Evolutionary conservation across 1,140 invertebrate genomes (phyloP).

Genomic region (Conus betulinus): DNA sequence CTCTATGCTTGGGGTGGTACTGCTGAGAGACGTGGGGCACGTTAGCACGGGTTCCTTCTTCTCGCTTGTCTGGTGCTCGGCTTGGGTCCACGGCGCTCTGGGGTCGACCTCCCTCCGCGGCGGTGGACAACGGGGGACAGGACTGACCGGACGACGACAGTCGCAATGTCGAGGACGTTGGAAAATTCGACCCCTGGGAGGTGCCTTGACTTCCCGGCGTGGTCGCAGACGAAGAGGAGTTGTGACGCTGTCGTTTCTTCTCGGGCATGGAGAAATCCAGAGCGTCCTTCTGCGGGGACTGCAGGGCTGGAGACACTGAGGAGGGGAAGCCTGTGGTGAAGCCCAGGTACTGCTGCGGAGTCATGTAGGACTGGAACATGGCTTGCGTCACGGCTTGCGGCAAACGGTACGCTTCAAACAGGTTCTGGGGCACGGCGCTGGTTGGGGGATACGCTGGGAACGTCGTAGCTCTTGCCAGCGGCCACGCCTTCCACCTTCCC

Average conservation of each 20-base stretch:
- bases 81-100: not conserved
- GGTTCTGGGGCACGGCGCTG: constrained; percentile 24
- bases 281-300: constrained; percentile 57
- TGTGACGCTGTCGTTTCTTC: constrained; percentile 26
- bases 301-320: constrained; percentile 41
- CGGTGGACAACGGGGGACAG: not conserved
- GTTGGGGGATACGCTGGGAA: constrained; percentile 11
- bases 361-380: constrained; percentile 55
- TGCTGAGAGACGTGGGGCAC: not conserved
- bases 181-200: not conserved
- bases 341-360: constrained; percentile 49
- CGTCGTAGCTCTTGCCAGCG: constrained; percentile 13
- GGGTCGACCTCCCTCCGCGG: not conserved
- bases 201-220: too few relatives aligned
- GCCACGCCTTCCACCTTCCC: not conserved
- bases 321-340: constrained; percentile 52
- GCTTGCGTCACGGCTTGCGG: constrained; percentile 50
- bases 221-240: not conserved
- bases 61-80: not conserved
- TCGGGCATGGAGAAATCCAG: constrained; percentile 66
- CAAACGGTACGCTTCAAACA: constrained; percentile 36
- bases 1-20: not conserved
- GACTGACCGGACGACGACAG: not conserved
- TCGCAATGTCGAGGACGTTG: constrained; percentile 11
- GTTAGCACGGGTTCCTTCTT: not conserved